Evolutionary conservation across 2,113 vertebrate species (phyloP).

Genomic region (Cervus canadensis): DNA sequence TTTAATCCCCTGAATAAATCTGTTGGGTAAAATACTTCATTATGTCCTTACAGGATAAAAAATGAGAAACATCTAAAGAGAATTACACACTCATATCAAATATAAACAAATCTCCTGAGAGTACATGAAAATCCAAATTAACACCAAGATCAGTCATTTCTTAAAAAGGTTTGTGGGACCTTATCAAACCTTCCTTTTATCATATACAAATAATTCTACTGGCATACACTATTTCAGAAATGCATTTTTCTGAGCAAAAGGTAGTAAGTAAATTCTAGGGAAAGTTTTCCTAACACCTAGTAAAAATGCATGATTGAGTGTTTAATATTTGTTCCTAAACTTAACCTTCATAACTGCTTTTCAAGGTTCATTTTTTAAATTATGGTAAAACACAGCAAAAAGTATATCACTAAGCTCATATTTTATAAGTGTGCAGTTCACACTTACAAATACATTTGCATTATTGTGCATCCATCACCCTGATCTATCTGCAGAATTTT

Average conservation of each 20-base stretch:
- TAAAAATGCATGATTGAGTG: background rate
- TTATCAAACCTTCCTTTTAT: background rate
- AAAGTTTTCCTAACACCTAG: conserved; percentile 12
- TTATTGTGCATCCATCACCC: background rate
- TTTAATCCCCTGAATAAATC: background rate
- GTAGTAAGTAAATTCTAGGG: background rate
- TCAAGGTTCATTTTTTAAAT: background rate
- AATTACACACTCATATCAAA: background rate
- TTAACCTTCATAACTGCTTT: background rate
- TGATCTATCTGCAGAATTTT: background rate
- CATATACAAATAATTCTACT: background rate
- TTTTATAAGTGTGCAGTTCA: background rate
- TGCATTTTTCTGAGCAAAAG: background rate
- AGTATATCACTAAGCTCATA: background rate
- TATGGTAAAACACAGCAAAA: background rate
- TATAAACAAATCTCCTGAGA: conserved; percentile 5
- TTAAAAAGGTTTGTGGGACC: background rate
- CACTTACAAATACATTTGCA: background rate
- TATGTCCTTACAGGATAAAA: background rate
- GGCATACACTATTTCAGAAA: conserved; percentile 11
- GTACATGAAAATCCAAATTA: conserved; percentile 7
- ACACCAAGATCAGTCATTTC: background rate
- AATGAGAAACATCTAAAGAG: background rate
- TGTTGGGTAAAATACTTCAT: conserved; percentile 16
- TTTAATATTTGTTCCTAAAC: background rate